Base-by-base conservation (phyloP, 2,113 vertebrate genomes). In the Sapajus apella region DNA sequence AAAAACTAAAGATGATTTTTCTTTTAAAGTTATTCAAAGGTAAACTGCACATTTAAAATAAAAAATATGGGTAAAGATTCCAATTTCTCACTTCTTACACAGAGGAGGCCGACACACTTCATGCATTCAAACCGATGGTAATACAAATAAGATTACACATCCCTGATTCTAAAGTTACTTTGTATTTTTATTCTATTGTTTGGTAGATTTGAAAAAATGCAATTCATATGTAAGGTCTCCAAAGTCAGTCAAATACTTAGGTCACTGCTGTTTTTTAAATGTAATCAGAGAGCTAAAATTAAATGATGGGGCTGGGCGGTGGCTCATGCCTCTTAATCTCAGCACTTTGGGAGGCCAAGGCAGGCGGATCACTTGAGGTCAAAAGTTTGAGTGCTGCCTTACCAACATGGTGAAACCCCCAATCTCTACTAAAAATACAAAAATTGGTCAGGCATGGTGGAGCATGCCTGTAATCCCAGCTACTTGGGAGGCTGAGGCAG, bases 11-110 rank as follows among this genome's bases (percentile, higher is more conserved):
- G n/a, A 70, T 73, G n/a, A 70, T 73, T 95, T 88, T 92, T 95
- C 72, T 84, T 95, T 83, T 92, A 83, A 88, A 96, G 45, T 83
- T 97, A 95, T 87, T 75, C 76, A 82, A 96, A 85, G 58, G 81
- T 96, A 95, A 90, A 93, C 75, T 87, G 87, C 35, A 87, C 21
- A 89, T 64, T 96, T 76, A 90, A 72, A 89, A 92, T 83, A 94
- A 84, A 77, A 92, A 94, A 64, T 64, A 55, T 77, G 20, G 25
- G 80, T 14, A 91, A 96, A 83, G 18, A 94, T 81, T 83, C 25
- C 16, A 82, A 61, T 72, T 95, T 95, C 56, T 64, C n/a, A 55
- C 37, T 95, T 90, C 55, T 68, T 37, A 81, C 56, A 35, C 32
- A 85, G 5, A 94, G 82, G 35, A 96, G 95, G 14, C 76, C 1